These are phyloP conservation scores for Sitophilus oryzae DNA, from an alignment of 1,140 invertebrate genomes.

Conservation along the genomic window DNA sequence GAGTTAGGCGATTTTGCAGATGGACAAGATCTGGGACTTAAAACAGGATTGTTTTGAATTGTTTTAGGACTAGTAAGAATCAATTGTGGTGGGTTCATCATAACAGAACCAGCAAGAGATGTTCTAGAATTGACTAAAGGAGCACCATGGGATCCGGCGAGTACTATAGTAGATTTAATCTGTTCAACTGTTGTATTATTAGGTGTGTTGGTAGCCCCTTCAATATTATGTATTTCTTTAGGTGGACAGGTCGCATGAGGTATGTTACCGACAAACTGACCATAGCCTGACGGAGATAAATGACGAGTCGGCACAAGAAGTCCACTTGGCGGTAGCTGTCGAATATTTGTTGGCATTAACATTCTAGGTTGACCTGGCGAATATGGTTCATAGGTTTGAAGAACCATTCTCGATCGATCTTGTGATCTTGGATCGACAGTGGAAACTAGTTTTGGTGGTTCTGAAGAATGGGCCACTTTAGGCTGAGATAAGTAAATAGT, in stretches of 20 bases:
- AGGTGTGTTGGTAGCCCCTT: background rate
- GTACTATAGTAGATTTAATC: constrained; percentile 1
- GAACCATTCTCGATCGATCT: constrained; percentile 31
- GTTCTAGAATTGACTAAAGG: background rate
- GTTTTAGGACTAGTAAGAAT: constrained; percentile 4
- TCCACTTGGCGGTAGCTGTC: constrained; percentile 19
- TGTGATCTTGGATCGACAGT: constrained; percentile 19
- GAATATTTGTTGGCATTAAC: constrained; percentile 29
- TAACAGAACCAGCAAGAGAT: background rate
- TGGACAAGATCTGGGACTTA: background rate
- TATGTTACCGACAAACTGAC: constrained; percentile 18
- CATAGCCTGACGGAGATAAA: constrained; percentile 14
- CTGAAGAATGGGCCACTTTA: constrained; percentile 34
- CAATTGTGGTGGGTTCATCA: constrained; percentile 6
- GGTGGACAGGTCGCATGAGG: constrained; percentile 17
- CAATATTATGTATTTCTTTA: constrained; percentile 16
- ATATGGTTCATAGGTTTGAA: constrained; percentile 27
- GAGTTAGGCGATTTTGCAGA: background rate
- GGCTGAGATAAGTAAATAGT: constrained; percentile 47
- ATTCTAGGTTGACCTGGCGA: constrained; percentile 23
- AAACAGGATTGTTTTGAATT: background rate
- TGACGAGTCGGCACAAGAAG: constrained; percentile 28
- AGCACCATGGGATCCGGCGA: constrained; percentile 1
- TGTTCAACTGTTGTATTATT: background rate
- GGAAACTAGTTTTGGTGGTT: constrained; percentile 33